These are phyloP conservation scores for Chrysocyon brachyurus DNA, from an alignment of 2,797 vertebrate species.

Conservation along the genomic window DNA sequence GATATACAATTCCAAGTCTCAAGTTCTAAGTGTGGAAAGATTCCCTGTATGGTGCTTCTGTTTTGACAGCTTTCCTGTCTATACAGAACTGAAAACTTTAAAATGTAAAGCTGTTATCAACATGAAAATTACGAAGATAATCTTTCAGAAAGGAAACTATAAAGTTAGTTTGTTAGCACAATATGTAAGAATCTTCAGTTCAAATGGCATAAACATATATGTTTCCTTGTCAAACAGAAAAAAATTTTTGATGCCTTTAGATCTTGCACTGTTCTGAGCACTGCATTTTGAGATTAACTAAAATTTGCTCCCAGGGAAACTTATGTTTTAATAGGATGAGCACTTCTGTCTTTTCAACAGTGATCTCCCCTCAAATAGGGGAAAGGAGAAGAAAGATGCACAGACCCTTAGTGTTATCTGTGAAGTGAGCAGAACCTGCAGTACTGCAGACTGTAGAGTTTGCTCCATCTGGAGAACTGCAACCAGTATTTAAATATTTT, in stretches of 20 bases:
- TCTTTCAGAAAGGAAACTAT: neutral
- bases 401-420: neutral
- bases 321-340: neutral
- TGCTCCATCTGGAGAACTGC: neutral
- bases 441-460: neutral
- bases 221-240: neutral
- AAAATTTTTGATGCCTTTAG: neutral
- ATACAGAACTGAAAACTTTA: neutral
- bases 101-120: constrained; percentile 54
- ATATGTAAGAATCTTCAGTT: neutral
- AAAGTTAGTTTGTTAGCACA: neutral
- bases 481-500: neutral
- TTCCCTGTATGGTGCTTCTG: neutral
- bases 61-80: constrained; percentile 11
- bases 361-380: neutral
- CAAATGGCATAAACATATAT: neutral
- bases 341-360: neutral
- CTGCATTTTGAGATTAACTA: neutral
- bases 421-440: neutral
- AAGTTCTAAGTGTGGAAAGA: constrained; percentile 11
- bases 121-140: neutral
- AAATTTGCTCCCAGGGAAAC: neutral
- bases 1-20: neutral
- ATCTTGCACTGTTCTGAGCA: neutral
- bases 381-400: neutral